Conservation (phyloP, 2,113 vertebrate species). For the Arothron firmamentum region DNA sequence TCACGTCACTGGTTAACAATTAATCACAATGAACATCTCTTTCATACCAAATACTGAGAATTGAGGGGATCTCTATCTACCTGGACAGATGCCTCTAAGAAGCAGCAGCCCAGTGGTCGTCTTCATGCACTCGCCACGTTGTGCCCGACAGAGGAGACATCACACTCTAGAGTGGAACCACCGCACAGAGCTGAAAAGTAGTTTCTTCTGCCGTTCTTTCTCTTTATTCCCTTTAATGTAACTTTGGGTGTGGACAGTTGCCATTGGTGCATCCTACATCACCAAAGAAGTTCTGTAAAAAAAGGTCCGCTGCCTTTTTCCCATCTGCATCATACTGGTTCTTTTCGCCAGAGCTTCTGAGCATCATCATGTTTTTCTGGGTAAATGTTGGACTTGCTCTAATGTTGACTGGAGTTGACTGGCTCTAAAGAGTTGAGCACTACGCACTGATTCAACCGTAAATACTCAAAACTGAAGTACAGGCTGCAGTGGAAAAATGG, state of each 20-base stretch:
- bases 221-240: too few species aligned
- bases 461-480: too few species aligned
- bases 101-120: conserved; percentile 60
- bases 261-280: background rate
- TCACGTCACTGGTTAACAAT: conserved; percentile 80
- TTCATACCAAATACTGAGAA: conserved; percentile 77
- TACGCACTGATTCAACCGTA: too few species aligned
- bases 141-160: conserved; percentile 53
- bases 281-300: background rate
- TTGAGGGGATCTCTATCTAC: conserved; percentile 58
- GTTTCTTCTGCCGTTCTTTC: conserved; percentile 10
- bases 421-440: too few species aligned
- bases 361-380: background rate
- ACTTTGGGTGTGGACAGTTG: background rate
- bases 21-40: conserved; percentile 77
- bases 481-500: background rate
- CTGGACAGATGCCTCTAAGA: conserved; percentile 64
- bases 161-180: conserved; percentile 42
- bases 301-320: background rate
- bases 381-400: background rate
- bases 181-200: conserved; percentile 50
- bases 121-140: conserved; percentile 66
- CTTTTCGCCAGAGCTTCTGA: background rate
- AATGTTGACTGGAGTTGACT: too few species aligned
- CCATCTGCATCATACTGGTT: too few species aligned